Evolutionary conservation across 2,797 vertebrate species (phyloP).

Genomic region (Gymnoscopelus braueri): DNA sequence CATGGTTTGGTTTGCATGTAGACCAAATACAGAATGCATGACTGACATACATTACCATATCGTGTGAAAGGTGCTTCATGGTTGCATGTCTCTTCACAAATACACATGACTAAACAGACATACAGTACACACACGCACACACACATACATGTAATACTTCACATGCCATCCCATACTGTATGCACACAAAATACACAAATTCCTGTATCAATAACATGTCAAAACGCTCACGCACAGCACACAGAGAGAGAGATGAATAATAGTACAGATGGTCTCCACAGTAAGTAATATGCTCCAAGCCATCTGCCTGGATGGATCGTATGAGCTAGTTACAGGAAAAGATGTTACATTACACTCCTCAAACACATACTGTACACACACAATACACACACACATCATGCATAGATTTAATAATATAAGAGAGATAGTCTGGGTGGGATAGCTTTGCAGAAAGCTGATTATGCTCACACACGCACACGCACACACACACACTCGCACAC

Average conservation of each 20-base stretch:
- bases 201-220: too few relatives aligned
- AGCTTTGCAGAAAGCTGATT: conserved; percentile 15
- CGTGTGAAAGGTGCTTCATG: conserved; percentile 8
- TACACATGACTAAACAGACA: neutral
- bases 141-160: neutral
- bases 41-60: conserved; percentile 33
- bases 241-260: conserved; percentile 8
- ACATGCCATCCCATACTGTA: too few relatives aligned
- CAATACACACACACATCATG: too few relatives aligned
- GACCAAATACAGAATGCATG: conserved; percentile 23
- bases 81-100: neutral
- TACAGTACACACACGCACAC: too few relatives aligned
- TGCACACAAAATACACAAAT: too few relatives aligned
- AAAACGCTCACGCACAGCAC: neutral
- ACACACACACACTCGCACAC: conserved; percentile 10
- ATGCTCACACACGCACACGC: neutral
- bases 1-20: conserved; percentile 24
- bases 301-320: conserved; percentile 20
- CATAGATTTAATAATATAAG: too few relatives aligned
- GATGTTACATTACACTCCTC: neutral
- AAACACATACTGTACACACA: too few relatives aligned
- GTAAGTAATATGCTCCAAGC: conserved; percentile 18
- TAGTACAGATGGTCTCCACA: conserved; percentile 26
- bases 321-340: conserved; percentile 15
- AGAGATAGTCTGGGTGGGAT: conserved; percentile 23